Conservation (phyloP, 2,113 vertebrate species). For the Abramis brama region DNA sequence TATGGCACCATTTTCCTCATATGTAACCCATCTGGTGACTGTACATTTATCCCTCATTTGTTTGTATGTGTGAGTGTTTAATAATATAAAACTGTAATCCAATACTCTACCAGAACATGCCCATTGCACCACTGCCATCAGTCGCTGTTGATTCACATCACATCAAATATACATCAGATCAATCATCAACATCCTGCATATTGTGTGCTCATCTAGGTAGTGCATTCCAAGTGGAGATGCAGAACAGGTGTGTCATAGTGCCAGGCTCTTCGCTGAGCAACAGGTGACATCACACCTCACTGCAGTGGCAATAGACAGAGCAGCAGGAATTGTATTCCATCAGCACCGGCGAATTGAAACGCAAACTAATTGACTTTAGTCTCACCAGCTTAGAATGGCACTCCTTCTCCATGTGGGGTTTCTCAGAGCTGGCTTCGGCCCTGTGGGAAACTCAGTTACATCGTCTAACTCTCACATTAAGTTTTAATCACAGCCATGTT, state of each 20-base stretch:
- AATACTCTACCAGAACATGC: too few relatives aligned
- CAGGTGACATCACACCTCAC: constrained; percentile 54
- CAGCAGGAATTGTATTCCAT: constrained; percentile 55
- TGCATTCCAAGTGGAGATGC: neutral
- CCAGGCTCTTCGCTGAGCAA: constrained; percentile 39
- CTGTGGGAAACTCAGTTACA: neutral
- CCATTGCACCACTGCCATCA: too few relatives aligned
- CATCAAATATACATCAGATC: neutral
- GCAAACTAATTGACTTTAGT: constrained; percentile 56
- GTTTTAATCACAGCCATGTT: constrained; percentile 31
- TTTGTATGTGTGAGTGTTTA: too few relatives aligned
- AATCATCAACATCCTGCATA: neutral
- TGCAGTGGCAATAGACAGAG: constrained; percentile 46
- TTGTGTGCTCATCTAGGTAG: neutral
- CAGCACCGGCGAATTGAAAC: constrained; percentile 49
- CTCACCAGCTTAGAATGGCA: constrained; percentile 47
- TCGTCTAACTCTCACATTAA: constrained; percentile 30
- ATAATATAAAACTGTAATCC: too few relatives aligned
- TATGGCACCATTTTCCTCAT: neutral
- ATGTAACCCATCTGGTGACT: too few relatives aligned
- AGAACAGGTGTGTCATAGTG: neutral
- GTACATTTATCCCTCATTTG: too few relatives aligned
- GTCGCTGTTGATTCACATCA: neutral
- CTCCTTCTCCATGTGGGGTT: constrained; percentile 20
- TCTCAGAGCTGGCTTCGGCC: constrained; percentile 14